phyloP scores from a whole-genome alignment of 2,113 vertebrate genomes.

The Malurus melanocephalus region DNA sequence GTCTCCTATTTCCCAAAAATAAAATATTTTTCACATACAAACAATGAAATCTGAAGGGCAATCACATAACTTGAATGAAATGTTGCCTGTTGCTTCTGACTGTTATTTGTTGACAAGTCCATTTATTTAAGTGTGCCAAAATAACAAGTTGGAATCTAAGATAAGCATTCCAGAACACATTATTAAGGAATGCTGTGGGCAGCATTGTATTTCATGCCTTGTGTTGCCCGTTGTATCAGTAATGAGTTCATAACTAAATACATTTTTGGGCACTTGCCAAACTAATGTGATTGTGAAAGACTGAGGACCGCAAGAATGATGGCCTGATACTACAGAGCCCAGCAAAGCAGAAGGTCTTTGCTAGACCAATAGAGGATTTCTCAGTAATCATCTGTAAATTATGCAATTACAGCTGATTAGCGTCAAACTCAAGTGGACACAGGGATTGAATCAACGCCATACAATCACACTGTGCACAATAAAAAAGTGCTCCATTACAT shows the following conservation, averaged over 20 bases:
- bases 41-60: neutral
- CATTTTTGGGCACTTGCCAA: constrained; percentile 49
- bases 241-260: constrained; percentile 71
- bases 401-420: constrained; percentile 59
- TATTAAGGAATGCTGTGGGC: constrained; percentile 59
- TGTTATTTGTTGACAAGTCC: constrained; percentile 66
- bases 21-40: neutral
- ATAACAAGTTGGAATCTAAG: constrained; percentile 55
- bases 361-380: constrained; percentile 16
- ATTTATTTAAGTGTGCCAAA: constrained; percentile 45
- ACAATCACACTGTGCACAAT: neutral
- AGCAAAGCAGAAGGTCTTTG: constrained; percentile 1
- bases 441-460: constrained; percentile 13
- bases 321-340: constrained; percentile 31
- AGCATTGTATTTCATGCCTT: constrained; percentile 58
- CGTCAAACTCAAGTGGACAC: constrained; percentile 31
- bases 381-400: constrained; percentile 49
- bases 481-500: neutral
- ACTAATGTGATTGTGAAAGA: constrained; percentile 57
- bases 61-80: constrained; percentile 35
- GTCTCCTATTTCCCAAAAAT: neutral
- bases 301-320: constrained; percentile 24
- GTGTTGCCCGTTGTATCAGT: constrained; percentile 62
- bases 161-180: constrained; percentile 70
- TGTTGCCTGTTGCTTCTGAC: neutral